Evolutionary conservation across 2,797 vertebrate species (phyloP).

Genomic region (Pseudochaenichthys georgianus): DNA sequence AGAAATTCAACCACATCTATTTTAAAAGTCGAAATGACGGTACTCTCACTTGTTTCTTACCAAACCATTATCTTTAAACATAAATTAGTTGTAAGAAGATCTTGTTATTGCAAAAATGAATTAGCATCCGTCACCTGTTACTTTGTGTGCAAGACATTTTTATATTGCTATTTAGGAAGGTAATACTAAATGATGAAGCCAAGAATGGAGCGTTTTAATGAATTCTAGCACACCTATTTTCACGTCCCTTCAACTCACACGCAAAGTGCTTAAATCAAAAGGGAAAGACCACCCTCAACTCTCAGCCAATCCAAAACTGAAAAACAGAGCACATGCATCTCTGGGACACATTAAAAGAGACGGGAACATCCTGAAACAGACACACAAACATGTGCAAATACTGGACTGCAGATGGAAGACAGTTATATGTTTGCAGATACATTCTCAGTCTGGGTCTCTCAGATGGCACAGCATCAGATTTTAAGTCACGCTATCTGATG

Average conservation of each 20-base stretch:
- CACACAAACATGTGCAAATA: conserved; percentile 8
- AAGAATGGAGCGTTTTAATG: too few relatives aligned
- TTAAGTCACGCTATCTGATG: too few relatives aligned
- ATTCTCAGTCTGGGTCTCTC: too few relatives aligned
- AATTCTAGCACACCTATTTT: background rate
- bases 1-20: background rate
- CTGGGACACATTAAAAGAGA: conserved; percentile 37
- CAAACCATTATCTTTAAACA: background rate
- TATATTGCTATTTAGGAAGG: too few relatives aligned
- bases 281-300: conserved; percentile 21
- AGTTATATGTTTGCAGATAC: background rate
- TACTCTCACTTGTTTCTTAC: background rate
- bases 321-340: conserved; percentile 20
- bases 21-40: background rate
- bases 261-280: conserved; percentile 4
- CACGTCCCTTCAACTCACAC: background rate
- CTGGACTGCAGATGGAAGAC: conserved; percentile 5
- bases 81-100: background rate
- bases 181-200: too few relatives aligned
- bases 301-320: conserved; percentile 36
- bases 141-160: too few relatives aligned
- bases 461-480: too few relatives aligned
- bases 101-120: too few relatives aligned
- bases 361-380: conserved; percentile 15
- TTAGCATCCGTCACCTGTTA: too few relatives aligned